These are phyloP conservation scores for Paradoxurus hermaphroditus DNA, from an alignment of 2,113 vertebrate species.

Conservation along the genomic window DNA sequence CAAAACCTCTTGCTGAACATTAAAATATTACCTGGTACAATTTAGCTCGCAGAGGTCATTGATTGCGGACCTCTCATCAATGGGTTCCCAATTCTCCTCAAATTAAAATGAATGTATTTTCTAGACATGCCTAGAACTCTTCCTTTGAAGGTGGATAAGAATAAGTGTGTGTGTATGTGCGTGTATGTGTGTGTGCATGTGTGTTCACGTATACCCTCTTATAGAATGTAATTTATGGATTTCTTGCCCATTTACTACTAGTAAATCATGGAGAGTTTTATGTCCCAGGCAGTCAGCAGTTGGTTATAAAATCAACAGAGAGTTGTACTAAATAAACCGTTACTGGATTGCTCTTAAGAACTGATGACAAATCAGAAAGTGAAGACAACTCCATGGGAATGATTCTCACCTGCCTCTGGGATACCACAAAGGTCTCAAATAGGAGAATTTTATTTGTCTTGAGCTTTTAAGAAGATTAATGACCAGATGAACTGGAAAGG, in stretches of 20 bases:
- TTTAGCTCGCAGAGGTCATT: not conserved
- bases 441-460: constrained; percentile 45
- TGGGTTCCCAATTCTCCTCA: not conserved
- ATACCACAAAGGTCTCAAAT: constrained; percentile 17
- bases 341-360: constrained; percentile 14
- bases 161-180: not conserved
- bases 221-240: constrained; percentile 50
- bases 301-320: constrained; percentile 72
- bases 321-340: constrained; percentile 61
- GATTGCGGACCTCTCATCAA: not conserved
- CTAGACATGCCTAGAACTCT: not conserved
- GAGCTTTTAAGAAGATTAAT: constrained; percentile 61
- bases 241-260: constrained; percentile 59
- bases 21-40: constrained; percentile 30
- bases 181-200: not conserved
- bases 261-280: constrained; percentile 75
- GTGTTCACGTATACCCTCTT: not conserved
- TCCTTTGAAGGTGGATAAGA: not conserved
- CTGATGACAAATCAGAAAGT: constrained; percentile 59
- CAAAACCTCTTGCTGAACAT: not conserved
- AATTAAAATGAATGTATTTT: constrained; percentile 42
- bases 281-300: constrained; percentile 58
- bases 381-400: not conserved
- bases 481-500: constrained; percentile 36
- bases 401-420: constrained; percentile 41